Conservation (phyloP, 2,888 invertebrate species). For the Luperina testacea region DNA sequence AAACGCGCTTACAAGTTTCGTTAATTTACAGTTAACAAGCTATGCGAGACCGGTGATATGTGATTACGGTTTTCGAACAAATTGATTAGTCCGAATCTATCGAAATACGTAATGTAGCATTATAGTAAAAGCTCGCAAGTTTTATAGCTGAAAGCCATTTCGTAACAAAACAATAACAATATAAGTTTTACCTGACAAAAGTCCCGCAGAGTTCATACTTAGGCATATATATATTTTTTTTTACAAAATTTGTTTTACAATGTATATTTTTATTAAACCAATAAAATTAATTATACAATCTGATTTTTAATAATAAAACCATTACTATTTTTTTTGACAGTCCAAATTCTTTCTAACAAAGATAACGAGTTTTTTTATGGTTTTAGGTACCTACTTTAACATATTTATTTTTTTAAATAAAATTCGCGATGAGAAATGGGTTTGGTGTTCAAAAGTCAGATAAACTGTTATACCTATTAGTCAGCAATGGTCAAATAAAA, state of each 20-base stretch:
- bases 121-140: neutral
- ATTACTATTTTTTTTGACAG: neutral
- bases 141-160: slow-evolving; percentile 10
- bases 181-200: neutral
- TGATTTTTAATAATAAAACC: slow-evolving; percentile 5
- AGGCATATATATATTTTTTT: neutral
- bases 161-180: neutral
- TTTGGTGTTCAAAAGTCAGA: slow-evolving; percentile 5
- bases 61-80: slow-evolving; percentile 11
- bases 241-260: neutral
- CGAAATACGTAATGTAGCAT: slow-evolving; percentile 17
- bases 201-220: neutral
- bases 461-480: slow-evolving; percentile 6
- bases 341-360: neutral
- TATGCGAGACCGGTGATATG: slow-evolving; percentile 10
- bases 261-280: neutral
- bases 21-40: slow-evolving; percentile 22
- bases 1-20: neutral
- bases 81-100: slow-evolving; percentile 13
- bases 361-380: neutral
- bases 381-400: neutral
- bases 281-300: neutral
- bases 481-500: slow-evolving; percentile 4
- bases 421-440: neutral
- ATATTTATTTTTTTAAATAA: neutral